Base-by-base conservation (phyloP, 2,113 vertebrate genomes). In the Callithrix jacchus region DNA sequence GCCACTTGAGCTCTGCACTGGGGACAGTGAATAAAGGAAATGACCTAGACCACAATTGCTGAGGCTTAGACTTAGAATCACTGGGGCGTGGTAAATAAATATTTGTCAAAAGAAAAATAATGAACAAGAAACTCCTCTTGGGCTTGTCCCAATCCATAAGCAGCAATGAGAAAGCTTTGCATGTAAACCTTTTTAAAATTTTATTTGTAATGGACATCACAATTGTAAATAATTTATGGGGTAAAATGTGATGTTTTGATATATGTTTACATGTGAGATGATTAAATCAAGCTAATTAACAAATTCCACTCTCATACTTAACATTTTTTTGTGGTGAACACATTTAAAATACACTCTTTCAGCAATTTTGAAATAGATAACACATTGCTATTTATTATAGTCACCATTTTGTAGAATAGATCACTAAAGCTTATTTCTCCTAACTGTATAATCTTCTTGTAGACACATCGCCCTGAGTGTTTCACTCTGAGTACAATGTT, bases 11-110 rank as follows among this genome's bases (percentile, higher is more conserved):
- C 79, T 91, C 61, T n/a, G n/a, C 49, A 32, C 32, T 95, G 91
- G 79, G 97, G 95, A 92, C 94, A 96, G 66, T 42, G 93, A 93
- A 90, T 97, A 84, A 96, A 97, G 83, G 95, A 97, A 97, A 94
- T 96, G 89, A 96, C 95, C 93, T 92, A 85, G 87, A 76, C 89
- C 71, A 96, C 82, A 98, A 52, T 96, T 90, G 77, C 74, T 93
- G 89, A 92, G 89, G 58, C 73, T 96, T 96, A 93, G 87, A 61
- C 30, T 95, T 87, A 87, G 91, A 94, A 47, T 93, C 97, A 95
- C 80, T 89, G 80, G 95, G 93, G 96, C 80, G 0, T 91, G 93
- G 89, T 93, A 94, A 97, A 94, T 97, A 97, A 97, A 96, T 97
- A 96, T 92, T 97, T 95, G 70, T 96, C 93, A 79, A 87, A 89